These are phyloP conservation scores for Neogale vison DNA, from an alignment of 2,113 vertebrate genomes.

Conservation along the genomic window DNA sequence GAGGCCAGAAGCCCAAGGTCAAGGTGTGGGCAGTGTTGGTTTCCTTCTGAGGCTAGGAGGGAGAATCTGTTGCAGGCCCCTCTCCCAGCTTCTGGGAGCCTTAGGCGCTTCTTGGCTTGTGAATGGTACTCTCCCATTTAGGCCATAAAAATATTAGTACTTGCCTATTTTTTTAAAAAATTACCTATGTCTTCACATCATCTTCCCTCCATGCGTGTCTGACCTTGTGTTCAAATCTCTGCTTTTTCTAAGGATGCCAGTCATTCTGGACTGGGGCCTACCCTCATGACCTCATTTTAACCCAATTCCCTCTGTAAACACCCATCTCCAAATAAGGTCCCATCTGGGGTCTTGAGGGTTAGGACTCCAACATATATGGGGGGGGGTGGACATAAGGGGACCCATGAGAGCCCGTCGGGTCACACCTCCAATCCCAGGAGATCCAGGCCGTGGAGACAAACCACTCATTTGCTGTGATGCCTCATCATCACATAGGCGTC, in stretches of 20 bases:
- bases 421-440: neutral
- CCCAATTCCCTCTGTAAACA: neutral
- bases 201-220: neutral
- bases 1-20: neutral
- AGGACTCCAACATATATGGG: neutral
- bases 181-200: neutral
- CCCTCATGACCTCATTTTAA: neutral
- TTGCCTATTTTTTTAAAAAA: neutral
- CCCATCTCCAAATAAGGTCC: neutral
- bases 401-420: neutral
- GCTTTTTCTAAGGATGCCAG: neutral
- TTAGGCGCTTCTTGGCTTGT: neutral
- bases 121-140: neutral
- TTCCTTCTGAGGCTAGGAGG: neutral
- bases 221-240: neutral
- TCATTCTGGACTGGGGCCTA: neutral
- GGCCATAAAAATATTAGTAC: neutral
- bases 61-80: neutral
- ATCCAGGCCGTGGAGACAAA: neutral
- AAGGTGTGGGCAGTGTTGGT: fast-evolving
- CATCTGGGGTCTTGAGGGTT: neutral
- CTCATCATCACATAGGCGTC: neutral
- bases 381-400: neutral
- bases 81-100: neutral
- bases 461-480: neutral